These are phyloP conservation scores for Diarsia brunnea DNA, from an alignment of 2,888 invertebrate genomes.

Conservation along the genomic window DNA sequence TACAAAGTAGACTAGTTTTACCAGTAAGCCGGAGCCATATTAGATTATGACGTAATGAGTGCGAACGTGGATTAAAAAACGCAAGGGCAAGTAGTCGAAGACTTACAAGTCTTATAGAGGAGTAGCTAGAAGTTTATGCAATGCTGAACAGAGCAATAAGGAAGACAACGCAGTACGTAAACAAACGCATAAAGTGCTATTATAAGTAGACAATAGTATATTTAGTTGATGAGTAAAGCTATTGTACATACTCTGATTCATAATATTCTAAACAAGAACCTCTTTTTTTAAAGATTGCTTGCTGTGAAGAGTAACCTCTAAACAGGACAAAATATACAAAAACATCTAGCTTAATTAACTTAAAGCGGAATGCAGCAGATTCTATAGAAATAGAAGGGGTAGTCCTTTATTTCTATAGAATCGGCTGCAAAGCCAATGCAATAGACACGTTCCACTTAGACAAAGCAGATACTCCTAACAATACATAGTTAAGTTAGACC, in stretches of 20 bases:
- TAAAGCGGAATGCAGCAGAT: background rate
- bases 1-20: conserved; percentile 40
- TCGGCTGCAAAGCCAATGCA: background rate
- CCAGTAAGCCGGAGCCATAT: conserved; percentile 55
- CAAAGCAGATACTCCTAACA: background rate
- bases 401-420: too few species aligned
- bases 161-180: conserved; percentile 37
- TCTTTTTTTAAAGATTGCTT: background rate
- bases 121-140: conserved; percentile 19
- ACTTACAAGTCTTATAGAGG: conserved; percentile 9
- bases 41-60: conserved; percentile 60
- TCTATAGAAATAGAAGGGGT: background rate
- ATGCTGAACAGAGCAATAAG: conserved; percentile 34
- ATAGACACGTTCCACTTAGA: background rate
- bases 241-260: conserved; percentile 8
- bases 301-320: background rate
- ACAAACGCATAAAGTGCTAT: conserved; percentile 48
- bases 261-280: background rate
- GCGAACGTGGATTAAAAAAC: conserved; percentile 43
- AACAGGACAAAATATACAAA: conserved; percentile 8
- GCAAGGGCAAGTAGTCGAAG: conserved; percentile 40
- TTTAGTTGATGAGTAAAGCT: background rate
- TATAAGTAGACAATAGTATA: conserved; percentile 14
- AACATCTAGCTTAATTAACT: background rate
- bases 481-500: conserved; percentile 1